Conservation (phyloP, 2,113 vertebrate genomes). For the Oenanthe oenanthe region DNA sequence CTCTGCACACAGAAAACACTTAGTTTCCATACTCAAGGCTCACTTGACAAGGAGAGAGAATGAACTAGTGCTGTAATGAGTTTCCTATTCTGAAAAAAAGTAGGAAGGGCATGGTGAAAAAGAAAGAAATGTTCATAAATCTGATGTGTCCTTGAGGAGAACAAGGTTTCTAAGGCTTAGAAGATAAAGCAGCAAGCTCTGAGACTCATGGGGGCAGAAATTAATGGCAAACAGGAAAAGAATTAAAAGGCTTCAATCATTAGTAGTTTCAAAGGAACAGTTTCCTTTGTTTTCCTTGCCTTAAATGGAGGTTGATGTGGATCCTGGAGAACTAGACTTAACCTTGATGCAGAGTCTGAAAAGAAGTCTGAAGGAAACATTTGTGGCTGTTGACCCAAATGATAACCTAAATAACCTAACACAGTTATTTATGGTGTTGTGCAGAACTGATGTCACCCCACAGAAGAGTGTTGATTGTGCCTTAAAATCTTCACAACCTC, state of each 20-base stretch:
- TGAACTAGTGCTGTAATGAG: neutral
- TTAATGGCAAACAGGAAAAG: conserved; percentile 44
- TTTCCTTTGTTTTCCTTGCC: conserved; percentile 41
- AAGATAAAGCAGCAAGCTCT: conserved; percentile 54
- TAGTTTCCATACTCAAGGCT: neutral
- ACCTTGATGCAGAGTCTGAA: conserved; percentile 11
- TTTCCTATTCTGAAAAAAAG: neutral
- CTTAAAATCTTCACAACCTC: neutral
- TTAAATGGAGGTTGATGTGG: neutral
- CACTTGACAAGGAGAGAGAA: neutral
- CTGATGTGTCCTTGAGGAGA: conserved; percentile 52
- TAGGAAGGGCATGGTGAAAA: conserved; percentile 10
- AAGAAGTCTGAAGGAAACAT: conserved; percentile 16
- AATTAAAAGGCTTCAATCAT: conserved; percentile 56
- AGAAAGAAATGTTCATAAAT: conserved; percentile 19
- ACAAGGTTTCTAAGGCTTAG: conserved; percentile 52
- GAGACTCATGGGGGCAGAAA: conserved; percentile 2
- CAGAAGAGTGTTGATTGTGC: neutral
- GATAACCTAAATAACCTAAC: neutral
- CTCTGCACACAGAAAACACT: neutral
- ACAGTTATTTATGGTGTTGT: neutral
- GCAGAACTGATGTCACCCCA: neutral
- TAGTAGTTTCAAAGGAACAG: conserved; percentile 43
- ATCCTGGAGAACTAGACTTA: conserved; percentile 9
- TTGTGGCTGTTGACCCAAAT: neutral